These are phyloP conservation scores for Engraulis encrasicolus DNA, from an alignment of 2,113 vertebrate species.

Conservation along the genomic window DNA sequence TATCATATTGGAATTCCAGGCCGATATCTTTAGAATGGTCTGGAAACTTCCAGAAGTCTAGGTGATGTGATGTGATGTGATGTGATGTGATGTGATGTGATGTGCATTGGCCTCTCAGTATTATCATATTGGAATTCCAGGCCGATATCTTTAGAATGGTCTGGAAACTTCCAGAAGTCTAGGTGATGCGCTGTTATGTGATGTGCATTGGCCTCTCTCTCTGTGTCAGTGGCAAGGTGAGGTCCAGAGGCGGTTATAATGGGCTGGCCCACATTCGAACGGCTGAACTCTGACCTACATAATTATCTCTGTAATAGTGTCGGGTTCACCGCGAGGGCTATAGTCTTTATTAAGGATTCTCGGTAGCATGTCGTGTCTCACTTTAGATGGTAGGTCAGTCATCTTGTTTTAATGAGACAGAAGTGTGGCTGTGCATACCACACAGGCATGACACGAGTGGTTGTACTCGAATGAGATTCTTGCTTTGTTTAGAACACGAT, in stretches of 20 bases:
- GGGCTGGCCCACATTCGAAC: conserved; percentile 2
- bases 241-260: not conserved
- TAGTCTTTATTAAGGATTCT: not conserved
- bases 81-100: too few relatives aligned
- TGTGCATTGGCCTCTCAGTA: too few relatives aligned
- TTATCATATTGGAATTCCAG: not conserved
- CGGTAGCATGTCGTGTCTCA: not conserved
- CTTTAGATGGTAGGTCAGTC: not conserved
- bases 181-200: not conserved
- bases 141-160: not conserved
- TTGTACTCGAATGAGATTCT: too few relatives aligned
- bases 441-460: too few relatives aligned
- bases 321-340: not conserved
- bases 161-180: not conserved
- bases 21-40: not conserved
- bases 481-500: not conserved
- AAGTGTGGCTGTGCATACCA: not conserved
- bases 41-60: not conserved
- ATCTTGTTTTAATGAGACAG: not conserved
- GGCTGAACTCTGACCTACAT: not conserved
- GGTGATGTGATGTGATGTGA: not conserved
- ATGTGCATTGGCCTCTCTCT: too few relatives aligned
- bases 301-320: not conserved
- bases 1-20: not conserved
- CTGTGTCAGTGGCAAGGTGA: not conserved